Conservation (phyloP, 2,113 vertebrate species). For the Anhinga rufa region DNA sequence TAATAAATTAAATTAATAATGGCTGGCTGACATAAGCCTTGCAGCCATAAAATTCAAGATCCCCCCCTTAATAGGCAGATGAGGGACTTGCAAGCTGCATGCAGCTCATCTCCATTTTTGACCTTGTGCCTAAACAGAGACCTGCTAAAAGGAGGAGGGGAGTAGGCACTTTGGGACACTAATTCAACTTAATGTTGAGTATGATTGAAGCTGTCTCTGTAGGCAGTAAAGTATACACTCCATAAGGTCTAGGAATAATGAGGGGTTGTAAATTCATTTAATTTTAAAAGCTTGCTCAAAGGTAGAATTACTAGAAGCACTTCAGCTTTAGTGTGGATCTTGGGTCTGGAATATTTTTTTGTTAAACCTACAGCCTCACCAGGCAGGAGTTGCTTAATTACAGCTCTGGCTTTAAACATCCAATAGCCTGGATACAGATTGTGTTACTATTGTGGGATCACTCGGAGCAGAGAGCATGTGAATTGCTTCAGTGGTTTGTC, state of each 20-base stretch:
- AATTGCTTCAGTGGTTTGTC: not conserved
- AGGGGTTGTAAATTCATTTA: slow-evolving; percentile 5
- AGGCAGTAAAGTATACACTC: not conserved
- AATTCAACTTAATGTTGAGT: slow-evolving; percentile 11
- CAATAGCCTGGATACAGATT: not conserved
- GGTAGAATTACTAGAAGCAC: not conserved
- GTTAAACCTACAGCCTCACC: not conserved
- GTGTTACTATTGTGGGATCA: not conserved
- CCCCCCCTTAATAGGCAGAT: slow-evolving; percentile 1
- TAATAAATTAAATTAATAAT: slow-evolving; percentile 40
- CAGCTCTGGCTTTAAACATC: not conserved
- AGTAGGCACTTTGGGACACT: slow-evolving; percentile 1
- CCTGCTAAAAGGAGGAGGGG: not conserved
- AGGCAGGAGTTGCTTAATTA: not conserved
- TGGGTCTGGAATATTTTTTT: not conserved
- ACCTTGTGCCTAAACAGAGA: slow-evolving; percentile 25
- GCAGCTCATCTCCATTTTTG: slow-evolving; percentile 12
- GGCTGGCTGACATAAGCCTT: slow-evolving; percentile 8
- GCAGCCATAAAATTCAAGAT: slow-evolving; percentile 21
- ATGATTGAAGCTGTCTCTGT: slow-evolving; percentile 1
- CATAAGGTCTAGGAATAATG: slow-evolving; percentile 19
- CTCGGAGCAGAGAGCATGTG: not conserved
- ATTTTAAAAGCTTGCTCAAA: slow-evolving; percentile 16
- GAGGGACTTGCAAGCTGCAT: not conserved
- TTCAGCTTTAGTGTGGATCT: not conserved